These are phyloP conservation scores for Silvanus unidentatus DNA, from an alignment of 2,888 invertebrate genomes.

Conservation along the genomic window DNA sequence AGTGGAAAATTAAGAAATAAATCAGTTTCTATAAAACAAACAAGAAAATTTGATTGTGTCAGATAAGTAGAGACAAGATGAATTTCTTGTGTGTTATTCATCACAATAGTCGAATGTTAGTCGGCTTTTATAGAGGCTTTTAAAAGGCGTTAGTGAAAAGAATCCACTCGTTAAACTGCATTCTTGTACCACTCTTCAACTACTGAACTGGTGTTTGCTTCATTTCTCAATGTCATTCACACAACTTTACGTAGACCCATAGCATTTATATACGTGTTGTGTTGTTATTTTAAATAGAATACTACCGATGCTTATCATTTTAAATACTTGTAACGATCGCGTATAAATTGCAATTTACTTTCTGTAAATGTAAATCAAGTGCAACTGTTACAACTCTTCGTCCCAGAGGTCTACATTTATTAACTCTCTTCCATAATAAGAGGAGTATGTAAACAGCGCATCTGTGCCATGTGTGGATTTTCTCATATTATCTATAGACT, in stretches of 20 bases:
- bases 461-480: too few species aligned
- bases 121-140: constrained; percentile 1
- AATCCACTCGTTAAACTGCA: constrained; percentile 2
- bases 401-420: too few species aligned
- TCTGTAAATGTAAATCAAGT: constrained; percentile 3
- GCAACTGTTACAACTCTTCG: too few species aligned
- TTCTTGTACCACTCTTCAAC: background rate
- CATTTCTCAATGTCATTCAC: constrained; percentile 2
- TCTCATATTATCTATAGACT: too few species aligned
- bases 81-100: background rate
- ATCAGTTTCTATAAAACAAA: constrained; percentile 2
- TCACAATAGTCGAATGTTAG: background rate
- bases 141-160: constrained; percentile 3
- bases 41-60: constrained; percentile 2
- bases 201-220: background rate
- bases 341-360: constrained; percentile 3
- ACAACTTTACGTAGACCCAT: background rate
- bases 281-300: background rate
- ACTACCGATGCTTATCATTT: constrained; percentile 1
- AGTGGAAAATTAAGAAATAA: constrained; percentile 5
- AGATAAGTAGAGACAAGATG: constrained; percentile 1
- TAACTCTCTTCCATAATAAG: too few species aligned
- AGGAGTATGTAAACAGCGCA: too few species aligned
- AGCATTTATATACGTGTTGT: background rate
- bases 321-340: constrained; percentile 2